Conservation (phyloP, 2,888 invertebrate genomes). For the Maniola hyperantus region DNA sequence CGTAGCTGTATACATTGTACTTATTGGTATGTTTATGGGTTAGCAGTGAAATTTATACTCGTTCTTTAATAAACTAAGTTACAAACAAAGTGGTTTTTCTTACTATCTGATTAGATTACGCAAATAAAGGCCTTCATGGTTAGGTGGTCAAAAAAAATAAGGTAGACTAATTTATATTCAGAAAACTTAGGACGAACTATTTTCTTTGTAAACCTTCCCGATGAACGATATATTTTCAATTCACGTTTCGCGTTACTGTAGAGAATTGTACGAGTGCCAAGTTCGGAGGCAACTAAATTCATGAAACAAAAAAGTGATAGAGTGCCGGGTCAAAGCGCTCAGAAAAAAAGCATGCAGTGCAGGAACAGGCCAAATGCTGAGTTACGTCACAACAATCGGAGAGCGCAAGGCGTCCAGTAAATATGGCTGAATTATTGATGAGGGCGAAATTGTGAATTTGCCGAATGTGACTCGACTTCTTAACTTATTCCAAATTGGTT, state of each 20-base stretch:
- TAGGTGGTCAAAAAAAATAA: background rate
- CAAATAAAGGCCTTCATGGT: background rate
- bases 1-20: too few relatives aligned
- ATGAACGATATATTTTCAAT: slow-evolving; percentile 37
- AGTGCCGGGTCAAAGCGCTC: slow-evolving; percentile 31
- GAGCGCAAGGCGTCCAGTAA: slow-evolving; percentile 23
- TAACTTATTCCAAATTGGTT: background rate
- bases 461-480: slow-evolving; percentile 5
- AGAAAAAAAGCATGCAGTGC: slow-evolving; percentile 29
- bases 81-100: background rate
- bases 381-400: slow-evolving; percentile 29
- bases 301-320: slow-evolving; percentile 38
- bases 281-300: slow-evolving; percentile 35
- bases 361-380: slow-evolving; percentile 18
- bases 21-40: too few relatives aligned
- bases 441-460: slow-evolving; percentile 3
- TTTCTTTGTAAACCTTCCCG: slow-evolving; percentile 26
- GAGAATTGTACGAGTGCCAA: slow-evolving; percentile 35
- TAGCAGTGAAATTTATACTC: too few relatives aligned
- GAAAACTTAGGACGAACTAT: background rate
- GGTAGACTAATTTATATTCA: background rate
- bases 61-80: too few relatives aligned
- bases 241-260: slow-evolving; percentile 34
- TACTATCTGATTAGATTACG: background rate
- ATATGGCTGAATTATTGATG: slow-evolving; percentile 18